Evolutionary conservation across 2,888 invertebrate genomes (phyloP).

Genomic region (Lamellibrachia satsuma): DNA sequence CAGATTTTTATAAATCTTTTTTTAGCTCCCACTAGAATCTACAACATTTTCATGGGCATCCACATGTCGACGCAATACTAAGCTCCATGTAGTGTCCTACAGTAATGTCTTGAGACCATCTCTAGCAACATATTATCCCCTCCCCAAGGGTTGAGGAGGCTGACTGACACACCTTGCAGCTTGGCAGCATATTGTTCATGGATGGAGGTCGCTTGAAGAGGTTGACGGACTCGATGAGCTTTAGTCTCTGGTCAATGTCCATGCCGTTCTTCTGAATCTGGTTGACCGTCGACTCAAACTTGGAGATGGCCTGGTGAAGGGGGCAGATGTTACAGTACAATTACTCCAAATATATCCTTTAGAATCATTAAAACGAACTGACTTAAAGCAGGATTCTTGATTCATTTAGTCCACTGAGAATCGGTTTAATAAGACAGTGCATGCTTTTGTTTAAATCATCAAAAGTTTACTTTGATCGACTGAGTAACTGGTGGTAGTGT

Average conservation of each 20-base stretch:
- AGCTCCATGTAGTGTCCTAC: no score
- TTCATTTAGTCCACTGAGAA: no score
- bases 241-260: constrained; percentile 62
- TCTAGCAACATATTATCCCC: no score
- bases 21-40: no score
- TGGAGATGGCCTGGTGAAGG: constrained; percentile 62
- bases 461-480: no score
- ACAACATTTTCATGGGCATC: no score
- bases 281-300: constrained; percentile 67
- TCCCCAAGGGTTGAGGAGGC: not conserved
- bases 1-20: no score
- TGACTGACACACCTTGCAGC: constrained; percentile 58
- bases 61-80: no score
- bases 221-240: constrained; percentile 60
- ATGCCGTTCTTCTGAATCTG: constrained; percentile 66
- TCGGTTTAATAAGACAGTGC: no score
- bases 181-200: constrained; percentile 48
- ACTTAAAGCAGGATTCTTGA: not conserved
- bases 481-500: no score
- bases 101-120: no score
- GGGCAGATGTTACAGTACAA: not conserved
- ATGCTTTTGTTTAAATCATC: no score
- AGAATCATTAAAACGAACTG: not conserved
- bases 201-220: constrained; percentile 61
- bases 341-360: not conserved